Conservation (phyloP, 2,888 invertebrate species). For the Cephus rjabovi region DNA sequence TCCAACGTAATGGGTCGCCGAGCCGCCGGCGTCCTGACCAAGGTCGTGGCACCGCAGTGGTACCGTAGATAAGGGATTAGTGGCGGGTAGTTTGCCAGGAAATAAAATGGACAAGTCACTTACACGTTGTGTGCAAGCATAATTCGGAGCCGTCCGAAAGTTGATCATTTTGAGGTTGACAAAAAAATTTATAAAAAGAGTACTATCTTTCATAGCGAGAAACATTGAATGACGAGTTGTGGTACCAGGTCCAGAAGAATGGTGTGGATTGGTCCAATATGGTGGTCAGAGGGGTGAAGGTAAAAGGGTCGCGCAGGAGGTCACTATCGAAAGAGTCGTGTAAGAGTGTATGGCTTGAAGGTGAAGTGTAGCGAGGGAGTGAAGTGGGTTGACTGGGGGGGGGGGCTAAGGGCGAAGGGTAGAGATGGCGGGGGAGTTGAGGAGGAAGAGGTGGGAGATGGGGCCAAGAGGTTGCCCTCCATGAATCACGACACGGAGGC, state of each 20-base stretch:
- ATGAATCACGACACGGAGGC: conserved; percentile 66
- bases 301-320: conserved; percentile 60
- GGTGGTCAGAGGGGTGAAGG: conserved; percentile 42
- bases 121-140: not conserved
- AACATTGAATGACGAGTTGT: not conserved
- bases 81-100: not conserved
- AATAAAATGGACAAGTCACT: not conserved
- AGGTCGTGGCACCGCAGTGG: not conserved
- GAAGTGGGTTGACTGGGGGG: conserved; percentile 3
- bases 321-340: conserved; percentile 58
- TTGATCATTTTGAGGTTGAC: not conserved
- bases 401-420: conserved; percentile 17
- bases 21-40: not conserved
- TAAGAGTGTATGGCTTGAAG: conserved; percentile 32
- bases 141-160: not conserved
- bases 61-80: too few relatives aligned
- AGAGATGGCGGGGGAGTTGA: conserved; percentile 28
- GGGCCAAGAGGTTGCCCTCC: conserved; percentile 61
- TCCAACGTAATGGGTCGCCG: not conserved
- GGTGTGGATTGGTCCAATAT: conserved; percentile 45
- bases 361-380: conserved; percentile 2
- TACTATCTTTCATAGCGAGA: not conserved
- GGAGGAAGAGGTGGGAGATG: conserved; percentile 32
- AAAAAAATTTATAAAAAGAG: not conserved
- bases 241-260: conserved; percentile 9